phyloP scores from a whole-genome alignment of 2,888 invertebrate genomes.

The Selenia dentaria region DNA sequence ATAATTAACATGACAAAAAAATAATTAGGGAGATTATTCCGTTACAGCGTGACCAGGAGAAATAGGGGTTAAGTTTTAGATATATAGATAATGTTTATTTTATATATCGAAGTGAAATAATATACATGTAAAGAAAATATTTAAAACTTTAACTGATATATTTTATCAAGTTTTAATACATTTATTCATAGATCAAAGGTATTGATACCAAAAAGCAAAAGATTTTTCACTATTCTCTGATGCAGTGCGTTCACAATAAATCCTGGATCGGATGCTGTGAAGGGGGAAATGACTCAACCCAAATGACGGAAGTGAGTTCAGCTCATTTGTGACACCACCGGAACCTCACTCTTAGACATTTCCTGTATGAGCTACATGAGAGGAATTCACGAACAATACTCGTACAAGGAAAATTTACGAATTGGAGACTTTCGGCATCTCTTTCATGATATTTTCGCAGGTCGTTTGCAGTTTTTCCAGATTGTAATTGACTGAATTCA shows the following conservation, averaged over 20 bases:
- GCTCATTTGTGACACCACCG: constrained; percentile 57
- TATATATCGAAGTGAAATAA: too few relatives aligned
- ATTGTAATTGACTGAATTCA: constrained; percentile 39
- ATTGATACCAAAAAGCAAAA: background rate
- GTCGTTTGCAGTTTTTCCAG: constrained; percentile 38
- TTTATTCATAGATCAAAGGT: too few relatives aligned
- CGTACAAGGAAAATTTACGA: constrained; percentile 14
- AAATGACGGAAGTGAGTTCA: constrained; percentile 62
- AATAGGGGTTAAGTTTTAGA: too few relatives aligned
- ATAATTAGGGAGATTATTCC: too few relatives aligned
- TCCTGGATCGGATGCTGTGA: constrained; percentile 51
- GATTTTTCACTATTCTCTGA: constrained; percentile 13
- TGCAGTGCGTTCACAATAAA: constrained; percentile 44
- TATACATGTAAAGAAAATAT: too few relatives aligned
- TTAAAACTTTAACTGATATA: too few relatives aligned
- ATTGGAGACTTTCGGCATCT: constrained; percentile 35
- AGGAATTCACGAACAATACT: constrained; percentile 34
- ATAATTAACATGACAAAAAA: too few relatives aligned
- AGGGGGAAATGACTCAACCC: constrained; percentile 60
- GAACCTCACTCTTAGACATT: constrained; percentile 52
- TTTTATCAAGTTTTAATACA: too few relatives aligned
- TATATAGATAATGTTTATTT: too few relatives aligned
- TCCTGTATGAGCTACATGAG: constrained; percentile 30
- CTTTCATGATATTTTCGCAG: constrained; percentile 38
- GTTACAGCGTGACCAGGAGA: too few relatives aligned